Evolutionary conservation across 92 coral and sea anemone species (phyloP).

Genomic region (Umimayanthus chanpuru): DNA sequence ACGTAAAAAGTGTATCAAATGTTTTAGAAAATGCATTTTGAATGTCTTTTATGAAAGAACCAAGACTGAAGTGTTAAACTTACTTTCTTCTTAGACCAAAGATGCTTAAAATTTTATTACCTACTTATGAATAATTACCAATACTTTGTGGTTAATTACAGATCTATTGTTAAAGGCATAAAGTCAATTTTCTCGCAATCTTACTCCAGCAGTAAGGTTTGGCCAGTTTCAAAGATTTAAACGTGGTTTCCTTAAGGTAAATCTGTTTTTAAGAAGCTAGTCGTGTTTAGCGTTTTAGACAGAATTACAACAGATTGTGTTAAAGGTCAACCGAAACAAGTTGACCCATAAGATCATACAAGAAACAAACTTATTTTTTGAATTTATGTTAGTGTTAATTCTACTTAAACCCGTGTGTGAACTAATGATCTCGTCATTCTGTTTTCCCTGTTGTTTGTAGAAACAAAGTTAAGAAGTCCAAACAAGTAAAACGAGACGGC

Average conservation of each 20-base stretch:
- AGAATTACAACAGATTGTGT: not conserved
- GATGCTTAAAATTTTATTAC: not conserved
- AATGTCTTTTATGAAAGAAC: too few species aligned
- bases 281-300: not conserved
- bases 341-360: slow-evolving; percentile 34
- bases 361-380: slow-evolving; percentile 2
- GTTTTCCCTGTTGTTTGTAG: not conserved
- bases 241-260: not conserved
- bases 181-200: too few species aligned
- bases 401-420: not conserved
- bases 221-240: not conserved
- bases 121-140: not conserved
- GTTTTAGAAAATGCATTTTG: not conserved
- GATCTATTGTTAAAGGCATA: not conserved
- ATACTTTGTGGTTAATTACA: not conserved
- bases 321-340: slow-evolving; percentile 21
- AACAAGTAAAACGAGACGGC: not conserved
- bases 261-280: not conserved
- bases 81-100: not conserved
- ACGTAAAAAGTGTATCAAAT: not conserved
- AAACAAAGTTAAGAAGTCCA: not conserved
- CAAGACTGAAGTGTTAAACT: not conserved
- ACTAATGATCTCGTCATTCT: not conserved
- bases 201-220: not conserved
- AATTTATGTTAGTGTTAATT: slow-evolving; percentile 1